Evolutionary conservation across 2,797 vertebrate genomes (phyloP), one percentile per base, ranked within the genome.

Genomic region (Megaceryle alcyon): DNA sequence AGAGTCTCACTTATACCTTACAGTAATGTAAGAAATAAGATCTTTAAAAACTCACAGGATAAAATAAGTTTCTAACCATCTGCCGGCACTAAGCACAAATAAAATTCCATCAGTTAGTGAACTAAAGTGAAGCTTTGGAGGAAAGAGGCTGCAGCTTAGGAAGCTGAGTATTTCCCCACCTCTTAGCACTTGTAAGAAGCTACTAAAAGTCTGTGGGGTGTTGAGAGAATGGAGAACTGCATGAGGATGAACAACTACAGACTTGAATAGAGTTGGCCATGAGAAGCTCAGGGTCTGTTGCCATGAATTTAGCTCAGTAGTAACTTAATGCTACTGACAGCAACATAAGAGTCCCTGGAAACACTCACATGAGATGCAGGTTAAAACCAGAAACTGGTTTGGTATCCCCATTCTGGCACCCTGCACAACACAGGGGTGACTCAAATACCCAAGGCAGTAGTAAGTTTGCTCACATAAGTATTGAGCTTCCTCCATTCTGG

Each of bases 271-370:
- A 2, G 1, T n/a, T 29, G 39, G 64, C 29, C 29, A n/a, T 2
- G 1, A 2, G 61, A 23, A 81, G 25, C 56, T 87, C 23, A 9
- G 51, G 39, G 11, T 54, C 43, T 43, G 44, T 12, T 61, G 61
- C 21, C 23, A 14, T 6, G 13, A 70, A 37, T 75, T 73, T 6
- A 77, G n/a, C 64, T 65, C 51, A 48, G 2, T 0, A 39, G 9
- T 18, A 59, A 73, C 15, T 41, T 29, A n/a, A 9, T 0, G 1
- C 22, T 53, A 22, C 37, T 33, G 35, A 31, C 8, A 1, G 46
- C n/a, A 22, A 63, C 37, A 39, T 5, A 37, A 37, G 68, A 60
- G 46, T 28, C 48, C 28, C 69, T 20, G 28, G 23, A 66, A 70
- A 59, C 29, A 39, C 17, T 37, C 11, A 0, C 33, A 60, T 3